Base-by-base conservation (phyloP, 2,888 invertebrate genomes). In the Epicampocera succincta region DNA sequence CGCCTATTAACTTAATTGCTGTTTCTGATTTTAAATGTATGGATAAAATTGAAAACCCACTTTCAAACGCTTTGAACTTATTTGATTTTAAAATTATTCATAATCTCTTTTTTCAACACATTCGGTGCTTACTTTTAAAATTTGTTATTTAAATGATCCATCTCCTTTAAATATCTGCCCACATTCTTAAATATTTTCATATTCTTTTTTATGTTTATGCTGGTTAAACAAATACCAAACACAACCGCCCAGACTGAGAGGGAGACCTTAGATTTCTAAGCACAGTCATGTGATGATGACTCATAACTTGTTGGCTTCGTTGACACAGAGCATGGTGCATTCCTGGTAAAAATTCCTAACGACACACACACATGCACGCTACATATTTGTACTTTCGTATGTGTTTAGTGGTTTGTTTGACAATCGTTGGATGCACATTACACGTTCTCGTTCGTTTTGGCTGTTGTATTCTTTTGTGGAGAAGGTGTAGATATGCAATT, bases 241-340 rank as follows among this genome's bases (percentile, higher is more conserved):
- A 69, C 58, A 71, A 58, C 40, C 71, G 33, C 5, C 8, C 42
- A 50, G 6, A 69, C 40, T 4, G 19, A 46, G 40, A 73, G 68
- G 38, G 74, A 73, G 56, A 46, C 68, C 61, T 46, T 63, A 52
- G 42, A 33, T 25, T 61, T 68, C 58, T 60, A 54, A 73, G 42
- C 60, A 61, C 60, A 58, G 50, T 33, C 48, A 13, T 56, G 68
- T 58, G 54, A 56, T 54, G 60, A 82, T 82, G 82, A 82, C 77
- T 82, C 82, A 82, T 82, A 78, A 78, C 69, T 82, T 78, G 82
- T 82, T 78, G 82, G 77, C 77, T 78, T 74, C 77, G 65, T 33
- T 68, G 46, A 42, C 54, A 58, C 9, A 71, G 56, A 75, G 56
- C 48, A 58, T 69, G 73, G 73, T 78, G 78, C 77, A 82, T 82